These are phyloP conservation scores for Ridgeia piscesae DNA, from an alignment of 1,140 invertebrate species.

Conservation along the genomic window DNA sequence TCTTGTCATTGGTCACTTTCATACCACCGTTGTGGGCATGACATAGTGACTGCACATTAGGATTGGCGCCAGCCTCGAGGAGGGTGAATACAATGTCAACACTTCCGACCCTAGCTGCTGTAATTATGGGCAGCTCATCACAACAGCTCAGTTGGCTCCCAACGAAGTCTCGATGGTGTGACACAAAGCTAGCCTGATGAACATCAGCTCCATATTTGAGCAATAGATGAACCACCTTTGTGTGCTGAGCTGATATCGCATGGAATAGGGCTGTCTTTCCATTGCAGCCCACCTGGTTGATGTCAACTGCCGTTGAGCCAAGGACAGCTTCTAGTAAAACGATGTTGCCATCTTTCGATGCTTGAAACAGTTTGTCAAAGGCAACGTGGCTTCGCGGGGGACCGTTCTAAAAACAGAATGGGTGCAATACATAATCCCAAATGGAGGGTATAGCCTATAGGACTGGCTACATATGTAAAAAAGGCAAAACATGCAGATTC, in stretches of 20 bases:
- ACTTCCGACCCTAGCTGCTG: constrained; percentile 21
- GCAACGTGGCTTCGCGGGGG: not conserved
- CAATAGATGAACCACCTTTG: constrained; percentile 18
- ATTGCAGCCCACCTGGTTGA: constrained; percentile 11
- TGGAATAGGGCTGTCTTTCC: constrained; percentile 21
- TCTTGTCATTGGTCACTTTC: constrained; percentile 17
- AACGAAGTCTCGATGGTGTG: constrained; percentile 20
- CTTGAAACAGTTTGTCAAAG: not conserved
- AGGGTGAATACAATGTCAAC: constrained; percentile 24
- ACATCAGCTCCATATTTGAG: constrained; percentile 27
- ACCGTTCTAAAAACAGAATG: not conserved
- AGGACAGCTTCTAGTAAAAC: not conserved
- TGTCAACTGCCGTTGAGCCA: not conserved
- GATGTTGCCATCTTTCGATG: not conserved
- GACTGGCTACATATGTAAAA: no score
- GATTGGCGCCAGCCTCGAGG: constrained; percentile 16
- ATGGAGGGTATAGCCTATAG: no score
- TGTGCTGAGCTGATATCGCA: not conserved
- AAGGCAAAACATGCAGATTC: no score
- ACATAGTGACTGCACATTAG: constrained; percentile 11
- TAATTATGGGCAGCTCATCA: constrained; percentile 28
- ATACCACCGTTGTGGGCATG: constrained; percentile 2
- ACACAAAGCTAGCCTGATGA: constrained; percentile 23
- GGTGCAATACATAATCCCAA: not conserved
- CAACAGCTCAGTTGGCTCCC: constrained; percentile 21